phyloP scores from a whole-genome alignment of 2,113 vertebrate species.

The Rhineura floridana region DNA sequence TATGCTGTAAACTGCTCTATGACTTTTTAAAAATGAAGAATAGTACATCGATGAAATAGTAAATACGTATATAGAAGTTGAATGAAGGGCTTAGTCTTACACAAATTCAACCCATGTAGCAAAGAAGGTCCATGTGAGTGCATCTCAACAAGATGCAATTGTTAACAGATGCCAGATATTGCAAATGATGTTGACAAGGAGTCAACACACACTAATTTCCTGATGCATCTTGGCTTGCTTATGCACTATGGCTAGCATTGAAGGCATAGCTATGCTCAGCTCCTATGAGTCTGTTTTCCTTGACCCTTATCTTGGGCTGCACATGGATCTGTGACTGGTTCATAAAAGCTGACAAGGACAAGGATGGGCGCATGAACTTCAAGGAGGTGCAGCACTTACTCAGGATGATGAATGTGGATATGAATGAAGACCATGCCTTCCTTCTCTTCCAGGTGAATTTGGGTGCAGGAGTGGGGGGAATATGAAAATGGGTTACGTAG shows the following conservation, averaged over 20 bases:
- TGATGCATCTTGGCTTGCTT: neutral
- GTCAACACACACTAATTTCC: no score
- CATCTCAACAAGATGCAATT: neutral
- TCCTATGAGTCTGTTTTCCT: constrained; percentile 69
- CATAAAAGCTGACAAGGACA: constrained; percentile 92
- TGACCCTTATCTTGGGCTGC: constrained; percentile 68
- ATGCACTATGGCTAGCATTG: no score
- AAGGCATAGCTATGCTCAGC: neutral
- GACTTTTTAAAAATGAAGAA: neutral
- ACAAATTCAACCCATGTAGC: neutral
- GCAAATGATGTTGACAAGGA: neutral
- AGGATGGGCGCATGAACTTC: constrained; percentile 92
- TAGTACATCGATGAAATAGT: neutral
- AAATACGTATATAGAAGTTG: neutral
- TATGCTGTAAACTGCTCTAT: no score
- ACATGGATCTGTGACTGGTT: constrained; percentile 96
- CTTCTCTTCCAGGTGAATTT: constrained; percentile 86
- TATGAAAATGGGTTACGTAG: no score
- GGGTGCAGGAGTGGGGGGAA: neutral
- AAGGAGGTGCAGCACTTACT: constrained; percentile 87
- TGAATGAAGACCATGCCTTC: constrained; percentile 88
- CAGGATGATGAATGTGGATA: constrained; percentile 94
- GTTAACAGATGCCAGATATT: neutral
- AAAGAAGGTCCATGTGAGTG: neutral
- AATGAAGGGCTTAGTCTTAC: neutral